These are phyloP conservation scores for Helostoma temminkii DNA, from an alignment of 2,797 vertebrate species.

Conservation along the genomic window DNA sequence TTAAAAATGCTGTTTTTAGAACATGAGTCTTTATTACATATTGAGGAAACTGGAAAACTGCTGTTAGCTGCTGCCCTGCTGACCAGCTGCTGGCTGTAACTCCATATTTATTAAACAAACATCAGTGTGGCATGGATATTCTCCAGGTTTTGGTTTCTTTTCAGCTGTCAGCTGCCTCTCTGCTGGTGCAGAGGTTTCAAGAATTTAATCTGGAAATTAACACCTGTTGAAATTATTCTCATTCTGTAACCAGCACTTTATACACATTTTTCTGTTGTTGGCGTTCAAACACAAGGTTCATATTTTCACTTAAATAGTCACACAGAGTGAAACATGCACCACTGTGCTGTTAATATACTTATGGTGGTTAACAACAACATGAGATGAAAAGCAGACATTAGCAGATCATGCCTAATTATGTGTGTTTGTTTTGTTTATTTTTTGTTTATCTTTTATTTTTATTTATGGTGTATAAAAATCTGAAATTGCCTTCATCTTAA, in stretches of 20 bases:
- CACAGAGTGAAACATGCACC: neutral
- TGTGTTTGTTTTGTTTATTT: neutral
- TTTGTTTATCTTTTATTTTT: too few species aligned
- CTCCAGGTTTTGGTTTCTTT: neutral
- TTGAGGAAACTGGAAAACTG: too few species aligned
- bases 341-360: too few species aligned
- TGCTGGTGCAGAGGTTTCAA: neutral
- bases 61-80: neutral
- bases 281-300: neutral
- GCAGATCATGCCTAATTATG: neutral
- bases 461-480: neutral
- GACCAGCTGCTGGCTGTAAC: neutral
- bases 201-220: slow-evolving; percentile 7
- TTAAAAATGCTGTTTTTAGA: too few species aligned
- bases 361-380: neutral
- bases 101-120: neutral
- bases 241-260: too few species aligned
- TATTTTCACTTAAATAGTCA: neutral
- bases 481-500: neutral
- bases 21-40: too few species aligned
- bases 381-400: neutral
- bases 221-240: neutral
- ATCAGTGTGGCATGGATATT: neutral
- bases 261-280: neutral
- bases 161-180: slow-evolving; percentile 1